Percentiles rank a stretch among this genome's conserved stretches.
phyloP scores from a whole-genome alignment of 2,888 invertebrate genomes.

The Allolobophora icterica region DNA sequence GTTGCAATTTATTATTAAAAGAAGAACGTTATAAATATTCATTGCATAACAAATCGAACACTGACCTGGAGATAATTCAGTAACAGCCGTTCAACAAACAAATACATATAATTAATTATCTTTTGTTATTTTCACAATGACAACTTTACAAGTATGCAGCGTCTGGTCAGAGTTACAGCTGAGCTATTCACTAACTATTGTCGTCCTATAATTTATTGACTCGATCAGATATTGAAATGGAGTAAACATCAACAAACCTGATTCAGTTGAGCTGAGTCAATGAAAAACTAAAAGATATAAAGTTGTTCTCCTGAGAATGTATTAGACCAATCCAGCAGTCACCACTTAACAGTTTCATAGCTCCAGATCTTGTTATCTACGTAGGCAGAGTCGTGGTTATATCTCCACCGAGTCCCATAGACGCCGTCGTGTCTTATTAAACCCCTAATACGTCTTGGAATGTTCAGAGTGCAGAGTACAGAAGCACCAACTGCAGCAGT shows the following conservation, averaged over 20 bases:
- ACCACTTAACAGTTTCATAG: neutral
- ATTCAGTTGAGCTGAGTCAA: neutral
- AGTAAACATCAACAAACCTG: neutral
- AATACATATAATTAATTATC: too few species aligned
- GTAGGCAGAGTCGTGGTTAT: too few species aligned
- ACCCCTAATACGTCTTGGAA: constrained; percentile 8
- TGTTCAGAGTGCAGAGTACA: neutral
- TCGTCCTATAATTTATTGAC: neutral
- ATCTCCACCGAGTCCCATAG: too few species aligned
- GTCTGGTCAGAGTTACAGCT: too few species aligned
- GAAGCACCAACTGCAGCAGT: neutral
- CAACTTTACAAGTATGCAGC: too few species aligned
- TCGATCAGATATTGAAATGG: neutral
- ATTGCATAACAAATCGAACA: too few species aligned
- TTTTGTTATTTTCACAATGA: too few species aligned
- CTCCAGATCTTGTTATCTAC: neutral
- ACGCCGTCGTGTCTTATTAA: neutral
- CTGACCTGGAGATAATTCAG: too few species aligned
- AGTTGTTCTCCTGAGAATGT: neutral
- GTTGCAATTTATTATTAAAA: too few species aligned
- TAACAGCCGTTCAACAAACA: too few species aligned
- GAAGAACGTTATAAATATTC: too few species aligned
- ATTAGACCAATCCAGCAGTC: neutral
- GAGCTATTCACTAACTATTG: neutral
- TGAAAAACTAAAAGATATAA: neutral